phyloP scores from a whole-genome alignment of 2,888 invertebrate genomes.

The Caenorhabditis sp. region DNA sequence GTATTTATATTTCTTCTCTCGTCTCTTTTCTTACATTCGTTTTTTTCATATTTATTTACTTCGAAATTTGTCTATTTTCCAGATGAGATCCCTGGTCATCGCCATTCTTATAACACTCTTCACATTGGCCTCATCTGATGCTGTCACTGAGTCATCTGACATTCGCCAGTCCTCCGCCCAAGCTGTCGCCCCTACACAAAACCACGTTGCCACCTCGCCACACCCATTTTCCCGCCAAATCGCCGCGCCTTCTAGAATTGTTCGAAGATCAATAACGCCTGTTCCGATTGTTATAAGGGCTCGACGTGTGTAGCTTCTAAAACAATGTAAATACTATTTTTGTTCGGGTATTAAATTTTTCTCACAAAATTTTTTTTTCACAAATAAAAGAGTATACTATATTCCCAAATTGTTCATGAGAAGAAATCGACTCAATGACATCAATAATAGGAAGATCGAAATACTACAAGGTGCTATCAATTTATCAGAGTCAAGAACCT shows the following conservation, averaged over 20 bases:
- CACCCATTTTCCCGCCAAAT: constrained; percentile 40
- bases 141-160: constrained; percentile 10
- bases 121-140: not conserved
- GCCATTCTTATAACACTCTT: not conserved
- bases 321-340: too few species aligned
- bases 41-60: not conserved
- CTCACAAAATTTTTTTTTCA: too few species aligned
- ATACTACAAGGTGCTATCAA: too few species aligned
- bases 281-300: constrained; percentile 16
- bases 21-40: not conserved
- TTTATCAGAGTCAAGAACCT: too few species aligned
- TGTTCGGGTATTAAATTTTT: too few species aligned
- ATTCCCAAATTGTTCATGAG: too few species aligned
- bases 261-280: constrained; percentile 32
- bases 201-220: constrained; percentile 33
- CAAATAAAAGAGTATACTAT: too few species aligned
- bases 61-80: not conserved
- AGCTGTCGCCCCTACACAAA: constrained; percentile 31
- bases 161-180: constrained; percentile 36
- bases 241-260: constrained; percentile 32
- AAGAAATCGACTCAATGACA: too few species aligned
- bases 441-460: too few species aligned
- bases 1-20: not conserved
- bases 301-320: too few species aligned
- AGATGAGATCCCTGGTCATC: not conserved